Conservation (phyloP, 64 coral and sea anemone species). For the Hydrozoanthus tunicans region DNA sequence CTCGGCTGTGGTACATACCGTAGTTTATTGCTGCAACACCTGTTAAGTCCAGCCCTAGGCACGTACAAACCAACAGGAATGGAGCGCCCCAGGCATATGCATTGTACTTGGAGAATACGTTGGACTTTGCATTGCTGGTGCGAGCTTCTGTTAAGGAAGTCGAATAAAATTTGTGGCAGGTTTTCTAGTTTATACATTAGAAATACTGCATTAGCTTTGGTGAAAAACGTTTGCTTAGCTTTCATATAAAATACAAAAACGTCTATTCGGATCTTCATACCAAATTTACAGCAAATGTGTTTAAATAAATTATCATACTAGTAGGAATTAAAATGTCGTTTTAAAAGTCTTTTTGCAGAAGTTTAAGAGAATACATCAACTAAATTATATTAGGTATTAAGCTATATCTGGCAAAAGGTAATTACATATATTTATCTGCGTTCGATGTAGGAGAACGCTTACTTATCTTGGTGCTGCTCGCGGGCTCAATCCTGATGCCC, state of each 20-base stretch:
- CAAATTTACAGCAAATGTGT: no score
- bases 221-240: neutral
- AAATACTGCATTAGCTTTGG: neutral
- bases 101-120: conserved; percentile 5
- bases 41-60: conserved; percentile 8
- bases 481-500: no score
- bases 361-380: no score
- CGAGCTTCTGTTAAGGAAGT: conserved; percentile 1
- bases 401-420: no score
- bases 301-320: no score
- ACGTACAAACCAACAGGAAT: neutral
- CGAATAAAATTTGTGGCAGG: neutral
- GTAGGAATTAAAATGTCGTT: no score
- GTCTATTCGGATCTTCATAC: neutral
- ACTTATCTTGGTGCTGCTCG: no score
- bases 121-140: conserved; percentile 1
- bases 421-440: no score
- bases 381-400: no score
- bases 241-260: neutral
- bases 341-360: no score
- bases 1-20: neutral
- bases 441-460: no score
- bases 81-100: conserved; percentile 38
- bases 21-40: neutral
- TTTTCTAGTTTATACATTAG: neutral